Conservation (phyloP, 2,797 vertebrate species). For the Hemitrygon akajei region DNA sequence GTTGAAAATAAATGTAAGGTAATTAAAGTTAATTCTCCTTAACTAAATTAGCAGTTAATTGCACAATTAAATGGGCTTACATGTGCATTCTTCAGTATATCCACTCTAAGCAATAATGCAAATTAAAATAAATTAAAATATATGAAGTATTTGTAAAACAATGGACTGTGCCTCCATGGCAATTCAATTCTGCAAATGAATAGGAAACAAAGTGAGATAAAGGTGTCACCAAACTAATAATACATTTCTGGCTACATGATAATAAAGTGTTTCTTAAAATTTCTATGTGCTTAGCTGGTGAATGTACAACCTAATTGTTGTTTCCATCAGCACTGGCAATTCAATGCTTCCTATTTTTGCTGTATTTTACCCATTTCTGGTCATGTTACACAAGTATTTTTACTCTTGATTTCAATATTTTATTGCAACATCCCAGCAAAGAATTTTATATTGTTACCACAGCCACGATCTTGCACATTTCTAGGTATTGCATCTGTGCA, state of each 20-base stretch:
- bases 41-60: constrained; percentile 75
- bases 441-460: not conserved
- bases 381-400: not conserved
- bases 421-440: not conserved
- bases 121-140: constrained; percentile 88
- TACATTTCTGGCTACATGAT: not conserved
- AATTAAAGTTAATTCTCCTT: constrained; percentile 59
- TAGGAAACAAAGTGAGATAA: constrained; percentile 81
- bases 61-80: constrained; percentile 67
- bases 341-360: not conserved
- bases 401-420: not conserved
- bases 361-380: not conserved
- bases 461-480: not conserved
- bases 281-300: not conserved
- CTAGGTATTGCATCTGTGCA: no score
- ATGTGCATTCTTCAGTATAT: constrained; percentile 49
- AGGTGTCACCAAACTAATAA: constrained; percentile 87
- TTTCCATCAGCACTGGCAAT: not conserved
- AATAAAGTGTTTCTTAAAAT: not conserved
- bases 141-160: constrained; percentile 77
- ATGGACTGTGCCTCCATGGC: constrained; percentile 72
- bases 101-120: not conserved
- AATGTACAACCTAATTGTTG: not conserved
- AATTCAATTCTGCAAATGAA: constrained; percentile 91
- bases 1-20: constrained; percentile 35